phyloP scores from a whole-genome alignment of 2,888 invertebrate genomes.

The Diloba caeruleocephala region DNA sequence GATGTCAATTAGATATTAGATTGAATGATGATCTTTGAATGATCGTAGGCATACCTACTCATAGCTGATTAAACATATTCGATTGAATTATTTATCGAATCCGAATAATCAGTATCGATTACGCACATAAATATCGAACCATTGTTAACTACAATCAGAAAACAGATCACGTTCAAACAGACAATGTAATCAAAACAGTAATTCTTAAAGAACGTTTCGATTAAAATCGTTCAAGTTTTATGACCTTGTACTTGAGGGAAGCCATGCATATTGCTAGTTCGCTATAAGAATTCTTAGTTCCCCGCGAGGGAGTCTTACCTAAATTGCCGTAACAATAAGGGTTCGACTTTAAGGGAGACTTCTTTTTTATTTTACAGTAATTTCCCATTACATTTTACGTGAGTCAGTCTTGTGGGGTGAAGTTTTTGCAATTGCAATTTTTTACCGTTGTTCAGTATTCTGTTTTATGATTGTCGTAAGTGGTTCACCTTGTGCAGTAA shows the following conservation, averaged over 20 bases:
- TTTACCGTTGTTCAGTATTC: conserved; percentile 51
- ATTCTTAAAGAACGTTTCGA: conserved; percentile 52
- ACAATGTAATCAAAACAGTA: conserved; percentile 50
- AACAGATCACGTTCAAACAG: conserved; percentile 41
- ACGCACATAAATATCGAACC: conserved; percentile 27
- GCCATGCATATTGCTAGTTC: conserved; percentile 62
- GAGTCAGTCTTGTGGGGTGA: conserved; percentile 62
- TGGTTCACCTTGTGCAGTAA: conserved; percentile 40
- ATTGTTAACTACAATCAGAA: conserved; percentile 36
- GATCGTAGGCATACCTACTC: conserved; percentile 8
- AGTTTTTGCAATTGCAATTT: conserved; percentile 59
- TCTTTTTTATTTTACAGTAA: conserved; percentile 69
- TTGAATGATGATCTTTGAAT: no score
- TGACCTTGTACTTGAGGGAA: conserved; percentile 56
- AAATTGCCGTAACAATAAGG: conserved; percentile 69
- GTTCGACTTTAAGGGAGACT: conserved; percentile 60
- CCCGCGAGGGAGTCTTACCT: conserved; percentile 63
- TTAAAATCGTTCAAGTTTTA: conserved; percentile 59
- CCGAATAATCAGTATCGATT: conserved; percentile 36
- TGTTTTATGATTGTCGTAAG: conserved; percentile 53
- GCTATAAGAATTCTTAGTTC: conserved; percentile 65
- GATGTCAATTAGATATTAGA: conserved; percentile 7
- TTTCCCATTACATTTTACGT: conserved; percentile 69
- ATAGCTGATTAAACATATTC: conserved; percentile 27
- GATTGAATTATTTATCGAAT: conserved; percentile 39